Percentiles rank a stretch among this genome's conserved stretches.
phyloP scores from a whole-genome alignment of 1,140 invertebrate genomes.

The Aphis gossypii region DNA sequence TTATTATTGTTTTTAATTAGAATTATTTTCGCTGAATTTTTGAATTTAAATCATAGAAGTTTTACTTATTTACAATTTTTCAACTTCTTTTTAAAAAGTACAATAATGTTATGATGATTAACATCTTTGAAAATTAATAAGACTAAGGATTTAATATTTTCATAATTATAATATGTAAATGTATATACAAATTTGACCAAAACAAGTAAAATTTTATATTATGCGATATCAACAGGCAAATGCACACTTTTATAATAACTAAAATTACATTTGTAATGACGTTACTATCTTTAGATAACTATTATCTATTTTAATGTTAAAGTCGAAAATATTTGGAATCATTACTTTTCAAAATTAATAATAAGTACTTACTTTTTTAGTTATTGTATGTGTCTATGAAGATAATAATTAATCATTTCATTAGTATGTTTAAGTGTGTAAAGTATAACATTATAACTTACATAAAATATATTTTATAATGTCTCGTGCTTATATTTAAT shows the following conservation, averaged over 20 bases:
- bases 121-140: not conserved
- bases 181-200: not conserved
- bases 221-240: not conserved
- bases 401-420: not conserved
- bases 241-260: not conserved
- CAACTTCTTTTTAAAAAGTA: not conserved
- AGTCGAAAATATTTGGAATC: not conserved
- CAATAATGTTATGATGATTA: not conserved
- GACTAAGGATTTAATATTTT: not conserved
- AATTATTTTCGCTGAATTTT: not conserved
- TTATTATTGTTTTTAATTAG: not conserved
- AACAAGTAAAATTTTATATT: not conserved
- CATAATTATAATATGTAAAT: not conserved
- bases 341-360: not conserved
- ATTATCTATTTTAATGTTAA: not conserved
- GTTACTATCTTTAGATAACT: not conserved
- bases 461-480: not conserved
- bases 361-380: not conserved
- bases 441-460: not conserved
- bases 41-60: not conserved
- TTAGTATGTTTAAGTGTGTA: not conserved
- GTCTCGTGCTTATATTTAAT: not conserved
- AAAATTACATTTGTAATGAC: not conserved
- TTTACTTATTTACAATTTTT: not conserved
- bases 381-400: not conserved